These are phyloP conservation scores for Stictonetta naevosa DNA, from an alignment of 2,113 vertebrate genomes.

Conservation along the genomic window DNA sequence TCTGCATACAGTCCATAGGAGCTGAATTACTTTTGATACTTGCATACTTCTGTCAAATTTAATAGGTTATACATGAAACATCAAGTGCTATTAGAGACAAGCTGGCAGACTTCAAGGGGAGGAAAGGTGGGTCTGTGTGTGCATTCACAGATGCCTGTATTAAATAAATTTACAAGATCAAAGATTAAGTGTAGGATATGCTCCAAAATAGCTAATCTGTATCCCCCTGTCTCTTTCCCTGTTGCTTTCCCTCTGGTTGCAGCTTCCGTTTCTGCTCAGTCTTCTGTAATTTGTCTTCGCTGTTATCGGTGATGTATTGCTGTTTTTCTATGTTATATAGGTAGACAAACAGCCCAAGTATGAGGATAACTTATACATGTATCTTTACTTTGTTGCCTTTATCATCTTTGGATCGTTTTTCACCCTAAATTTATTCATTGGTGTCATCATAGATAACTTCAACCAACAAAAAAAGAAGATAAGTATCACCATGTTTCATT, in stretches of 20 bases:
- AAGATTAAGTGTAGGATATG: not conserved
- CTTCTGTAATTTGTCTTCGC: not conserved
- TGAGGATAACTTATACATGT: constrained; percentile 88
- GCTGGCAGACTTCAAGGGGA: not conserved
- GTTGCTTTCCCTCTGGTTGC: not conserved
- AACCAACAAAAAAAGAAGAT: constrained; percentile 99
- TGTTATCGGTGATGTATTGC: not conserved
- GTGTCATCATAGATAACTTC: constrained; percentile 99
- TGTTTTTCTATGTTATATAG: constrained; percentile 74
- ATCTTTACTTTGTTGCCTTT: constrained; percentile 95
- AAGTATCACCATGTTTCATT: constrained; percentile 80
- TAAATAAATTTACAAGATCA: not conserved
- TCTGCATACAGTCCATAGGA: not conserved
- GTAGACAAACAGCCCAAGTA: constrained; percentile 83
- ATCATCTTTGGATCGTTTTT: constrained; percentile 98
- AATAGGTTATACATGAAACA: not conserved
- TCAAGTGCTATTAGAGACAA: not conserved
- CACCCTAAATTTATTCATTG: constrained; percentile 97
- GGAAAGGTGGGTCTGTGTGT: not conserved
- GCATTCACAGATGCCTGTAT: not conserved
- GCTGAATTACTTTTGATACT: not conserved
- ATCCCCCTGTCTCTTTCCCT: not conserved
- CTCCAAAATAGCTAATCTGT: not conserved
- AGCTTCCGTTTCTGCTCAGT: not conserved
- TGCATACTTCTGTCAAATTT: not conserved